These are phyloP conservation scores for Drosophila equinoxialis DNA, from an alignment of 1,140 invertebrate species.

Conservation along the genomic window DNA sequence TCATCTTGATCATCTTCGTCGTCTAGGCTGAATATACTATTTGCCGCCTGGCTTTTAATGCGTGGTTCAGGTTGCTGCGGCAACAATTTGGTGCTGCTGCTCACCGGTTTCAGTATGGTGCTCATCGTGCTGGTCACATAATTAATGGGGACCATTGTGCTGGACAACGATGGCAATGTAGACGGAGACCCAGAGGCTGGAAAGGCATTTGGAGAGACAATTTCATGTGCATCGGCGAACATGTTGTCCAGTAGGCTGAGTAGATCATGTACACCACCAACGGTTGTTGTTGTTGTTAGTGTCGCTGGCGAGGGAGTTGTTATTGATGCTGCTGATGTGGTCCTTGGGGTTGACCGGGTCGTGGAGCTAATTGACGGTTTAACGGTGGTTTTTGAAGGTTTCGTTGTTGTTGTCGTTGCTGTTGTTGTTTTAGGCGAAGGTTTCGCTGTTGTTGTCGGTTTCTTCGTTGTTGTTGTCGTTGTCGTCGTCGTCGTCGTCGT, in stretches of 20 bases:
- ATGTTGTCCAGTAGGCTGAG: slow-evolving; percentile 77
- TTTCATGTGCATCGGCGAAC: slow-evolving; percentile 68
- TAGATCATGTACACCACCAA: slow-evolving; percentile 69
- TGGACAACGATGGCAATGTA: background rate
- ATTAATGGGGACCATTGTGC: background rate
- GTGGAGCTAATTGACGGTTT: slow-evolving; percentile 15
- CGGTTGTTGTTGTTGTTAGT: slow-evolving; percentile 18
- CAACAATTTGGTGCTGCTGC: slow-evolving; percentile 46
- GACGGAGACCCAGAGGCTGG: background rate
- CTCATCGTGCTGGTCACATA: slow-evolving; percentile 30
- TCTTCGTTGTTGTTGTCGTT: background rate
- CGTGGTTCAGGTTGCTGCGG: slow-evolving; percentile 68
- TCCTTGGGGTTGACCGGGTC: background rate
- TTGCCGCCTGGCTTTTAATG: slow-evolving; percentile 54
- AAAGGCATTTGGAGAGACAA: slow-evolving; percentile 35
- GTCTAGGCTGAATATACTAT: slow-evolving; percentile 52
- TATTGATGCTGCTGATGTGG: slow-evolving; percentile 22
- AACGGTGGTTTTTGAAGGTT: background rate
- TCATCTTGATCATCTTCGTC: slow-evolving; percentile 35
- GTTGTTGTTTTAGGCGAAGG: background rate
- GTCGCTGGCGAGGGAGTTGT: slow-evolving; percentile 28
- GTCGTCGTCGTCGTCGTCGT: slow-evolving; percentile 54
- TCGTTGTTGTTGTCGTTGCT: background rate
- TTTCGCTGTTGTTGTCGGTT: slow-evolving; percentile 22
- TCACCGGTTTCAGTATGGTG: slow-evolving; percentile 61